Base-by-base conservation (phyloP, 2,797 vertebrate species). In the Malacoctenus gilli region DNA sequence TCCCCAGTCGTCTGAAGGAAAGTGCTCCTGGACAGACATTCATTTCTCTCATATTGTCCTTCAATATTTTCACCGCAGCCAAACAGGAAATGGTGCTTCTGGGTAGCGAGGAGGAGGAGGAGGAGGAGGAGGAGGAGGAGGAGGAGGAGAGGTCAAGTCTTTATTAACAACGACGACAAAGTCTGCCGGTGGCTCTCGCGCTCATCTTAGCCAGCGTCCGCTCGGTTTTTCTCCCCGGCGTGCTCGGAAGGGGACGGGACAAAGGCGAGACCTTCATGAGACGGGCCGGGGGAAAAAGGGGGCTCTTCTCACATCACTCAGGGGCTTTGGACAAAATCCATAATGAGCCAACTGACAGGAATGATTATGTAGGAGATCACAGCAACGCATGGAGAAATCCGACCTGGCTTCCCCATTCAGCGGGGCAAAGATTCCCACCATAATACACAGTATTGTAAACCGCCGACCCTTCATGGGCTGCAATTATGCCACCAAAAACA, bases 311-410 rank as follows among this genome's bases (percentile, higher is more conserved):
- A 93, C 91, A 93, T 96, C 93, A 93, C 93, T 91, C 89, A 89
- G 87, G 91, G 91, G 82, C 89, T 91, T 94, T 93, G 91, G 92
- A 89, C 93, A 90, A 92, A 93, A 93, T 93, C 87, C 85, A 92
- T 94, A 96, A 95, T 95, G 91, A 93, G 88, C 81, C 90, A 93
- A 93, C 89, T 95, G 94, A 95, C 92, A 95, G 94, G 90, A 93
- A 89, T 84, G 86, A 93, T 93, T 93, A 93, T 94, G 89, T 85
- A 57, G 82, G 86, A 90, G 92, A 94, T 94, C 90, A 91, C 83
- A 92, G 91, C 87, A 70, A 89, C 77, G 84, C 90, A 89, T 85
- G 80, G 88, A 79, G 94, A 94, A 97, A 95, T 86, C 84, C 74
- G 93, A 95, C 85, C 92, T 75, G 72, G 70, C 77, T 74, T 79